Evolutionary conservation across 2,113 vertebrate species (phyloP).

Genomic region (Pelusios castaneus): DNA sequence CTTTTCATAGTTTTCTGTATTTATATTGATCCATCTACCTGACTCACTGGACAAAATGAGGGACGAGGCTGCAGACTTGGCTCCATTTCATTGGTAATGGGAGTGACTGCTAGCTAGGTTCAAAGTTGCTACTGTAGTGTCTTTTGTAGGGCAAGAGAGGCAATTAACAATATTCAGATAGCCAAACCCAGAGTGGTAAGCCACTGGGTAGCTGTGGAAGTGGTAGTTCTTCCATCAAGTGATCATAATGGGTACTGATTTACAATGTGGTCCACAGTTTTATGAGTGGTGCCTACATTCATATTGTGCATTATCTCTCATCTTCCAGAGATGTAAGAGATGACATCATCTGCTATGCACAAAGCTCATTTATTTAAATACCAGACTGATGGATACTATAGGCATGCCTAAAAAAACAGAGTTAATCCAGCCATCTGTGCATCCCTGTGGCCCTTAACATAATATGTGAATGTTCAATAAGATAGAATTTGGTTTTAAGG

Average conservation of each 20-base stretch:
- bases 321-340: neutral
- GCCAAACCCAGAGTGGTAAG: neutral
- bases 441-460: neutral
- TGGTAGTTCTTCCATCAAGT: neutral
- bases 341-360: neutral
- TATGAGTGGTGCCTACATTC: neutral
- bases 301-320: neutral
- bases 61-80: neutral
- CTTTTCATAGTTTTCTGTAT: neutral
- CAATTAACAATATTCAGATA: too few species aligned
- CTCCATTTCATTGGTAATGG: fast-evolving
- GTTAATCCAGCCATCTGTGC: neutral
- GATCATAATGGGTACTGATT: neutral
- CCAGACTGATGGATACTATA: neutral
- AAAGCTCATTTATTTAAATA: neutral
- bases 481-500: neutral
- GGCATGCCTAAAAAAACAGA: neutral
- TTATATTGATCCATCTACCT: fast-evolving
- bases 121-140: neutral
- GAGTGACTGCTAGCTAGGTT: fast-evolving
- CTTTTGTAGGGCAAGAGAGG: neutral
- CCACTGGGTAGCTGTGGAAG: neutral
- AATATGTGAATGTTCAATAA: neutral
- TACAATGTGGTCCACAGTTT: neutral
- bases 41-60: neutral